A percentile compares a stretch with the other conserved stretches of the same genome.
phyloP scores from a whole-genome alignment of 2,888 invertebrate species.

The Fragum fragum region DNA sequence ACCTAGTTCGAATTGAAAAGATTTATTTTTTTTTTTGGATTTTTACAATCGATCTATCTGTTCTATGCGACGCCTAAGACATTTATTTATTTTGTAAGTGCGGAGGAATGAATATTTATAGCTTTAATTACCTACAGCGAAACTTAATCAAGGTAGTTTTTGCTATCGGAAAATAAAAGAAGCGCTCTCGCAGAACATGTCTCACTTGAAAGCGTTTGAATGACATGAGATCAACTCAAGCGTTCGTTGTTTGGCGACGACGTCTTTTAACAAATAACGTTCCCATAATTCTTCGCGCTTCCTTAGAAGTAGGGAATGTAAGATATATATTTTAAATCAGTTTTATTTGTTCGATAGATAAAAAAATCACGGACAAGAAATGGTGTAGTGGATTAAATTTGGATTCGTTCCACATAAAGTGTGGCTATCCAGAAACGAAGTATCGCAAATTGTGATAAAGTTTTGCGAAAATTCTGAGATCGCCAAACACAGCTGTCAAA shows the following conservation, averaged over 20 bases:
- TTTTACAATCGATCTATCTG: too few relatives aligned
- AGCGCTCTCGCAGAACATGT: slow-evolving; percentile 44
- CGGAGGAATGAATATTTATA: neutral
- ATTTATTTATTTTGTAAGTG: neutral
- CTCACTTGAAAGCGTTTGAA: slow-evolving; percentile 35
- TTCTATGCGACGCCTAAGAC: too few relatives aligned
- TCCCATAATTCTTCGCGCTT: slow-evolving; percentile 51
- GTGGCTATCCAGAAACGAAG: neutral
- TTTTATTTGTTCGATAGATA: neutral
- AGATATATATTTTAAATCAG: neutral
- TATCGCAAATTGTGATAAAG: neutral
- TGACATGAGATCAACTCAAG: slow-evolving; percentile 48
- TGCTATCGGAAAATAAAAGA: slow-evolving; percentile 35
- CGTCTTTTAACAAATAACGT: slow-evolving; percentile 40
- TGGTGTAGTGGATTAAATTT: neutral
- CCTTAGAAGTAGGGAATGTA: slow-evolving; percentile 48
- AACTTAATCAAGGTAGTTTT: slow-evolving; percentile 16
- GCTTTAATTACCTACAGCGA: slow-evolving; percentile 16
- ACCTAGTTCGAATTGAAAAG: too few relatives aligned
- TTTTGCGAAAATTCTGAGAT: slow-evolving; percentile 32
- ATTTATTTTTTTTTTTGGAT: too few relatives aligned
- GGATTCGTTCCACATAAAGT: neutral
- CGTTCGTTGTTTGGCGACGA: slow-evolving; percentile 62
- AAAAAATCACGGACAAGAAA: neutral
- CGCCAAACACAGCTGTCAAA: neutral